A percentile compares a stretch with the other conserved stretches of the same genome.
phyloP scores from a whole-genome alignment of 2,113 vertebrate species.

The Lepus americanus region DNA sequence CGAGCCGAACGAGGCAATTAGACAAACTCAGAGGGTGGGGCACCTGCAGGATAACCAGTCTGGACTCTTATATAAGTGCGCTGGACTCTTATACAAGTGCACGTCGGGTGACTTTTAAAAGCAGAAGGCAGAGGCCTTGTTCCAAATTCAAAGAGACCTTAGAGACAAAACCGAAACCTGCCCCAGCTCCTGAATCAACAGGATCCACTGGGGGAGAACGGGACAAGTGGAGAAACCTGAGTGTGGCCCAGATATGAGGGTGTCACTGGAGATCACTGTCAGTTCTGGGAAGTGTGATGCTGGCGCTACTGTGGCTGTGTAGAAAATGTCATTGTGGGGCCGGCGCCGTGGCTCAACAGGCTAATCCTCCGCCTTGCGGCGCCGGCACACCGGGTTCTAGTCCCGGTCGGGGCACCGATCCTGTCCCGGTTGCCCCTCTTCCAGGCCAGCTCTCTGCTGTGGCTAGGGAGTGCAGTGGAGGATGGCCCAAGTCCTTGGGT shows the following conservation, averaged over 20 bases:
- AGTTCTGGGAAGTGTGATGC: not conserved
- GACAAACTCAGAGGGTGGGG: slow-evolving; percentile 17
- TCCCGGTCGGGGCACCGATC: no score
- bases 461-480: no score
- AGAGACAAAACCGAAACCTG: slow-evolving; percentile 16
- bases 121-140: not conserved
- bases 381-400: no score
- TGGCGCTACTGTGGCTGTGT: not conserved
- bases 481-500: no score
- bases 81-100: not conserved
- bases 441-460: no score
- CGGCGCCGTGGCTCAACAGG: no score
- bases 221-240: not conserved
- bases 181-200: not conserved
- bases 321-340: not conserved
- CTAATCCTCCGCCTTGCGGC: no score
- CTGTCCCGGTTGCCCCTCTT: no score
- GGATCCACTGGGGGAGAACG: not conserved
- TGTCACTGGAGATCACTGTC: not conserved
- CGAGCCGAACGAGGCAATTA: slow-evolving; percentile 26
- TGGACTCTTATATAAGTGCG: not conserved
- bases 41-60: not conserved
- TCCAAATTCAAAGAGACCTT: slow-evolving; percentile 12
- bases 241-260: not conserved
- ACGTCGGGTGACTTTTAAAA: not conserved